These are phyloP conservation scores for Varanus komodoensis DNA, from an alignment of 2,113 vertebrate species.

Conservation along the genomic window DNA sequence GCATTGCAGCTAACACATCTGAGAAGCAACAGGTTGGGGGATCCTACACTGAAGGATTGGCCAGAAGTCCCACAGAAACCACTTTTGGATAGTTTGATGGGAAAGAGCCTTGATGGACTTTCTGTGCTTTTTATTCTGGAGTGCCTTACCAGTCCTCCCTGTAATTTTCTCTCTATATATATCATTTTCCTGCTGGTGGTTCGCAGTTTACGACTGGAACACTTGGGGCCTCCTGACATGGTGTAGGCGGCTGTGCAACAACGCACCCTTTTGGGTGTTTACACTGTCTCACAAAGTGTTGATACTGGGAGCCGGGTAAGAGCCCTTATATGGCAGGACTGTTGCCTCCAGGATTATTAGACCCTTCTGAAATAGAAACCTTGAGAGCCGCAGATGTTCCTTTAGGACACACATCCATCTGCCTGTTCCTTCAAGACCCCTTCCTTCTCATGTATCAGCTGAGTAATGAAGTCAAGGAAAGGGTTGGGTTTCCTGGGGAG, in stretches of 20 bases:
- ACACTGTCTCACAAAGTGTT: constrained; percentile 24
- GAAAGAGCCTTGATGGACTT: constrained; percentile 18
- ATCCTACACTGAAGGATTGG: neutral
- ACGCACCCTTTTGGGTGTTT: constrained; percentile 45
- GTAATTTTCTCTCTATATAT: neutral
- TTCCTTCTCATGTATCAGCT: constrained; percentile 69
- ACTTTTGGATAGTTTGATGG: neutral
- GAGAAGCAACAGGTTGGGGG: no score
- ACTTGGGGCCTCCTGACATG: neutral
- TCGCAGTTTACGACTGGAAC: neutral
- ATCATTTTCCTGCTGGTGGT: neutral
- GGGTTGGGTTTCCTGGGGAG: constrained; percentile 58
- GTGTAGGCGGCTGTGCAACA: neutral
- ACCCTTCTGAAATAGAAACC: constrained; percentile 76
- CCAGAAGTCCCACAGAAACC: neutral
- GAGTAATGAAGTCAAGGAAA: constrained; percentile 60
- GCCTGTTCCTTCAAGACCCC: constrained; percentile 74
- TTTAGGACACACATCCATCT: constrained; percentile 67
- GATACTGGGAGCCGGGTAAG: constrained; percentile 54
- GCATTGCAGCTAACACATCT: no score
- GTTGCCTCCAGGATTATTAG: constrained; percentile 68
- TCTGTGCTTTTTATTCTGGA: constrained; percentile 40
- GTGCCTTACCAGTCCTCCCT: neutral
- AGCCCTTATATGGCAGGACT: constrained; percentile 68
- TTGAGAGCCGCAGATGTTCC: constrained; percentile 73